Evolutionary conservation across 2,797 vertebrate genomes (phyloP), one percentile per base, ranked within the genome.

Genomic region (Carapus acus): DNA sequence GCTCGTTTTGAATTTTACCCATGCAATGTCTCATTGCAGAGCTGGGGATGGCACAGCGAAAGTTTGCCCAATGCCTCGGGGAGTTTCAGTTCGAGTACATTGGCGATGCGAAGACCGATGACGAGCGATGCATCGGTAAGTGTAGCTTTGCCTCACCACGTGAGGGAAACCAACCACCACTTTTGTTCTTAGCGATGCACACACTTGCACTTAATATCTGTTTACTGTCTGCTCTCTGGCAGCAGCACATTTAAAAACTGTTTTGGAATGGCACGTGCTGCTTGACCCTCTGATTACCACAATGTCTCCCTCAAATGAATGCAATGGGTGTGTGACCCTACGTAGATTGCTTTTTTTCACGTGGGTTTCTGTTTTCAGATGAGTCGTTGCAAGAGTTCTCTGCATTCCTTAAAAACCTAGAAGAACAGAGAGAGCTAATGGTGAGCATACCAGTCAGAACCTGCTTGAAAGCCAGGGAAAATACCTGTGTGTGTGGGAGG

Each of bases 51-150:
- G 94, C 94, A 3, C 96, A 99, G 82, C 84, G 91, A 37, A 98
- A 96, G 85, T 98, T 99, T 62, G 94, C 96, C 4, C 91, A 93
- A 57, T 94, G 91, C 37, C 86, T 99, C 49, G 89, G 92, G 58
- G 95, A 98, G 54, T 99, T 99, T 65, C 93, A 93, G 44, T 99
- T 98, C 61, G 95, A 98, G 73, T 99, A 95, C 72, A 94, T 99
- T 1, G 96, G 96, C 0, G 96, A 99, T 53, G 96, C 94, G 1
- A 94, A 97, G 87, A 99, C 96, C 0, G 94, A 99, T 1, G 96
- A 99, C 29, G 96, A 99, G 63, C 90, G 84, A 56, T 97, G 90
- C 50, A 94, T 98, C 38, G 96, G 96, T 99, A 81, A 69, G 92
- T 83, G 40, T 43, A 47, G 52, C 13, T 69, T 67, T 23, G 14